Evolutionary conservation across 2,888 invertebrate species (phyloP), one percentile per base, ranked within the genome.

Genomic region (Vannuccia rotundouncinata): DNA sequence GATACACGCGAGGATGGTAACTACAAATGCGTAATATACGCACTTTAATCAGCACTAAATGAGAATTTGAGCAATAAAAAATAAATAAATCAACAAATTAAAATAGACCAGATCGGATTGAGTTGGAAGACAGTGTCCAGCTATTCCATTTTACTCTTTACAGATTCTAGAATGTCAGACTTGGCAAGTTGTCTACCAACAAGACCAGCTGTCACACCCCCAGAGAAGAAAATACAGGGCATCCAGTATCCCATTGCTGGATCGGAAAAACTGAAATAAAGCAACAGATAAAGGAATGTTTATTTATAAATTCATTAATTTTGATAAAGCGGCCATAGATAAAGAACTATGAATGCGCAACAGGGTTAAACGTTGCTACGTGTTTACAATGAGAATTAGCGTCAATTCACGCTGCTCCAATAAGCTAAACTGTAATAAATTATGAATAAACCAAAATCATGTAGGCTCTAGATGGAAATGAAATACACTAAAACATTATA

Each of bases 51-150:
- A 45, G 45, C 45, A 45, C 45, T 45, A 17, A 45, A 45, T 45
- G 45, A 45, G 45, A 5, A 45, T 45, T 45, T 45, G 45, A 45
- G 45, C 45, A 13, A 17, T 45, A 17, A 45, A 45, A 45, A n/a
- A n/a, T n/a, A n/a, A n/a, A n/a, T 17, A 45, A 17, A 45, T 17
- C 5, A 17, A 13, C 45, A 5, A 45, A 17, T 45, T 13, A 17
- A 5, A 45, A 45, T 45, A 45, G 45, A 17, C 45, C 45, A 45
- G 45, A 45, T 45, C 45, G 17, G 17, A 45, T 91, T 74, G 95
- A 97, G 88, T 98, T 95, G 89, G 97, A 98, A 77, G 95, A 98
- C 89, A 92, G 92, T 90, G 98, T 98, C 10, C 88, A 87, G 83
- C 86, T 90, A 78, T 73, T 78, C 31, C 29, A 22, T 78, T 78